Percentiles rank a stretch among this genome's conserved stretches.
Evolutionary conservation across 2,888 invertebrate species (phyloP).

Genomic region (Callyntrura guangdongensis): DNA sequence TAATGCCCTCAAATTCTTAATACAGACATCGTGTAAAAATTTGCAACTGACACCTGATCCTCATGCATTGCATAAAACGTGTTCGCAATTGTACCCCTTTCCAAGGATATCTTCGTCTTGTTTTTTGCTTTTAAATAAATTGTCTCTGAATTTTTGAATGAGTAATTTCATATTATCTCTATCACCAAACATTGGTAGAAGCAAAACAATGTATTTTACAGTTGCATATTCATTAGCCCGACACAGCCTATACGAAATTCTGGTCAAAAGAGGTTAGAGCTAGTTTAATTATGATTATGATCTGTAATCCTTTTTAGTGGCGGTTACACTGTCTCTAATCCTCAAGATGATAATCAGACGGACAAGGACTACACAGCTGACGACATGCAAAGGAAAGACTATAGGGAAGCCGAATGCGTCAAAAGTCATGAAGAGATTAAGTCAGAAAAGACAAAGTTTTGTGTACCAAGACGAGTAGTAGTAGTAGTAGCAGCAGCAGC

Average conservation of each 20-base stretch:
- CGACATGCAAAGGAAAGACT: not conserved
- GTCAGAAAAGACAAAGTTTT: constrained; percentile 8
- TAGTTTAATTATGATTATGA: constrained; percentile 50
- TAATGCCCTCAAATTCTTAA: constrained; percentile 30
- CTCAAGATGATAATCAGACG: not conserved
- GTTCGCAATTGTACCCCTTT: constrained; percentile 4
- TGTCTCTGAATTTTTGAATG: constrained; percentile 21
- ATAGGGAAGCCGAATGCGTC: not conserved
- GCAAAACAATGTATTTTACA: constrained; percentile 29
- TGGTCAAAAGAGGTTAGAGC: constrained; percentile 61
- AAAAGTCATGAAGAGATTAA: not conserved
- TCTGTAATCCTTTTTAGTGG: constrained; percentile 24
- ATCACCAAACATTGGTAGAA: not conserved
- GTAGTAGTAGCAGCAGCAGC: not conserved
- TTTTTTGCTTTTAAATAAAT: constrained; percentile 41
- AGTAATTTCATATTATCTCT: not conserved
- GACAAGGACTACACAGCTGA: not conserved
- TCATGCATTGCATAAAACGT: constrained; percentile 11
- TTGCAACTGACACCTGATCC: constrained; percentile 62
- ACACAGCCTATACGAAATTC: constrained; percentile 34
- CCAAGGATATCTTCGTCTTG: constrained; percentile 15
- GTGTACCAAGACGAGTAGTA: too few species aligned
- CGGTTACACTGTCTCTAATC: constrained; percentile 1
- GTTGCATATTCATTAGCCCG: constrained; percentile 67
- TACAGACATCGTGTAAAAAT: constrained; percentile 20